phyloP scores from a whole-genome alignment of 2,113 vertebrate genomes.

The Columbina picui region DNA sequence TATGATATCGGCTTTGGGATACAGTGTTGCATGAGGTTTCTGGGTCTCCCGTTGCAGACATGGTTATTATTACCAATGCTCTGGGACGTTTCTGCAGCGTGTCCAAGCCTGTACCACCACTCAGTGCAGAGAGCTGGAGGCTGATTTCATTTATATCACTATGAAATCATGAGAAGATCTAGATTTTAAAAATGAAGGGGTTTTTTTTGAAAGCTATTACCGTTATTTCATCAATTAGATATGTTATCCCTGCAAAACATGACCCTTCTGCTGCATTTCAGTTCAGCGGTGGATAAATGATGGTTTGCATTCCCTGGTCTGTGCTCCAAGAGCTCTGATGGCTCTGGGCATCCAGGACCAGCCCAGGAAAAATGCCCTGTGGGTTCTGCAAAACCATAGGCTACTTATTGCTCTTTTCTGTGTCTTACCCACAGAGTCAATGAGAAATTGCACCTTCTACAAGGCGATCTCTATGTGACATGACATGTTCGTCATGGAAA shows the following conservation, averaged over 20 bases:
- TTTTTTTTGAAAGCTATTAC: background rate
- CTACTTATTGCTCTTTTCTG: background rate
- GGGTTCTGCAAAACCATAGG: background rate
- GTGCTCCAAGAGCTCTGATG: background rate
- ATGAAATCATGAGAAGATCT: background rate
- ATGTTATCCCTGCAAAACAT: background rate
- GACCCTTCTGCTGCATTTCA: too few species aligned
- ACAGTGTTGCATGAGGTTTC: background rate
- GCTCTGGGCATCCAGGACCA: background rate
- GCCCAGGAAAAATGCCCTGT: background rate
- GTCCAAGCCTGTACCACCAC: fast-evolving
- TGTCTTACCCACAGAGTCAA: background rate
- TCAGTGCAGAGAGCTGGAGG: fast-evolving
- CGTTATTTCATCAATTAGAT: background rate
- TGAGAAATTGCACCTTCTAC: background rate
- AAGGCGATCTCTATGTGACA: background rate
- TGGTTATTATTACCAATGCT: background rate
- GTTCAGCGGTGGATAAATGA: background rate
- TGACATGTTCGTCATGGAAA: background rate
- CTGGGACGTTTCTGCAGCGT: fast-evolving
- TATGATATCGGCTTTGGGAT: background rate
- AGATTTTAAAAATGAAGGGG: too few species aligned
- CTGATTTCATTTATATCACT: background rate
- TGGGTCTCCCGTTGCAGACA: background rate
- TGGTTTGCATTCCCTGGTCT: fast-evolving